Conservation (phyloP, 35 echinoderm and acorn worm species). For the Apostichopus parvimensis region DNA sequence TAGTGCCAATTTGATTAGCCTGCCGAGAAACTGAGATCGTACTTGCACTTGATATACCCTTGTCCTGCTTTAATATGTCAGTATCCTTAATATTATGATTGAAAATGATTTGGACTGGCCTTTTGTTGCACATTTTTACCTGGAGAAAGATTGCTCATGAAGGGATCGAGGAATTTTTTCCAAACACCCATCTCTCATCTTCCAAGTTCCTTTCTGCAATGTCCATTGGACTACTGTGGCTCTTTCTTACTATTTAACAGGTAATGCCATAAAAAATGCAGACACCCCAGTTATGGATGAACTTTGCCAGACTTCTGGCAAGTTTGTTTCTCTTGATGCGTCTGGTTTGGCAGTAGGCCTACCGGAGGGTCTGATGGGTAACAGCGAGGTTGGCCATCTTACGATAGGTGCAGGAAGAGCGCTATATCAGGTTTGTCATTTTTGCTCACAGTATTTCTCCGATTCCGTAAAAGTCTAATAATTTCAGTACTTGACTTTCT, state of each 20-base stretch:
- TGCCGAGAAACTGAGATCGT: too few relatives aligned
- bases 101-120: too few relatives aligned
- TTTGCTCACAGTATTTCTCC: not conserved
- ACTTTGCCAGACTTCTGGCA: conserved; percentile 49
- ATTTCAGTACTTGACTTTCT: too few relatives aligned
- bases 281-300: conserved; percentile 92
- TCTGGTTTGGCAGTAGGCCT: conserved; percentile 92
- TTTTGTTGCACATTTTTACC: too few relatives aligned
- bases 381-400: conserved; percentile 96
- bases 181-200: too few relatives aligned
- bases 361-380: conserved; percentile 95
- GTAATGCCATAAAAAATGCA: conserved; percentile 95
- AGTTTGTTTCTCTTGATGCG: conserved; percentile 86
- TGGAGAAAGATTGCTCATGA: too few relatives aligned
- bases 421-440: conserved; percentile 76
- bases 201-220: not conserved
- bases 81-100: too few relatives aligned
- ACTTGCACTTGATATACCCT: too few relatives aligned
- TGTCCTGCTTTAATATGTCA: too few relatives aligned
- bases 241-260: conserved; percentile 37
- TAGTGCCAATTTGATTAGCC: too few relatives aligned
- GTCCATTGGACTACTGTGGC: not conserved
- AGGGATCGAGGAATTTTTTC: too few relatives aligned
- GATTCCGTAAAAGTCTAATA: too few relatives aligned
- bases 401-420: conserved; percentile 91